Evolutionary conservation across 2,888 invertebrate species (phyloP).

Genomic region (Phymatocera aterrima): DNA sequence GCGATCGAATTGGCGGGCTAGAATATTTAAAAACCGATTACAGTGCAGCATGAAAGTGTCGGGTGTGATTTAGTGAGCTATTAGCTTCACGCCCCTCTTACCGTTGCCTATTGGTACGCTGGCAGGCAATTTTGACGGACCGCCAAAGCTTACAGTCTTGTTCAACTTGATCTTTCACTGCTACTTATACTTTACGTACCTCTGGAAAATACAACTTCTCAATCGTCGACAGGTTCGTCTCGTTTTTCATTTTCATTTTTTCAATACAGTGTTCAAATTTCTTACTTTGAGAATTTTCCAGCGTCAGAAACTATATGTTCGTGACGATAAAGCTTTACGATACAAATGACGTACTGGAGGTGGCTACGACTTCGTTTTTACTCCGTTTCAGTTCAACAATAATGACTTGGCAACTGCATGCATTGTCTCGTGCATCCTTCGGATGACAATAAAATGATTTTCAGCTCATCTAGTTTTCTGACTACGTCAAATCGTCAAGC

Average conservation of each 20-base stretch:
- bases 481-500: conserved; percentile 16
- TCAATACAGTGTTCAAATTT: not conserved
- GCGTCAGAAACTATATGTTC: not conserved
- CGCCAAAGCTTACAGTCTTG: conserved; percentile 53
- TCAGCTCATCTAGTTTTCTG: conserved; percentile 5
- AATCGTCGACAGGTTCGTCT: not conserved
- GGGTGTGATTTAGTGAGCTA: conserved; percentile 53
- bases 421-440: not conserved
- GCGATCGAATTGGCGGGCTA: conserved; percentile 16
- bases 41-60: conserved; percentile 44
- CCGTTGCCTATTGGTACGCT: conserved; percentile 50
- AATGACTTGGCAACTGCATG: not conserved
- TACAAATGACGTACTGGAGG: not conserved
- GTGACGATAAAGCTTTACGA: not conserved
- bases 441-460: conserved; percentile 19
- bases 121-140: conserved; percentile 53
- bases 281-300: not conserved
- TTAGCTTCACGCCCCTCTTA: conserved; percentile 43
- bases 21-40: conserved; percentile 47
- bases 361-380: not conserved
- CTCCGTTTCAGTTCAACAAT: not conserved
- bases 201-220: not conserved
- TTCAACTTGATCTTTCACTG: conserved; percentile 42
- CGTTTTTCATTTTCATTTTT: not conserved
- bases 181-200: conserved; percentile 6